These are phyloP conservation scores for Hiodon tergisus DNA, from an alignment of 2,113 vertebrate species.

Conservation along the genomic window DNA sequence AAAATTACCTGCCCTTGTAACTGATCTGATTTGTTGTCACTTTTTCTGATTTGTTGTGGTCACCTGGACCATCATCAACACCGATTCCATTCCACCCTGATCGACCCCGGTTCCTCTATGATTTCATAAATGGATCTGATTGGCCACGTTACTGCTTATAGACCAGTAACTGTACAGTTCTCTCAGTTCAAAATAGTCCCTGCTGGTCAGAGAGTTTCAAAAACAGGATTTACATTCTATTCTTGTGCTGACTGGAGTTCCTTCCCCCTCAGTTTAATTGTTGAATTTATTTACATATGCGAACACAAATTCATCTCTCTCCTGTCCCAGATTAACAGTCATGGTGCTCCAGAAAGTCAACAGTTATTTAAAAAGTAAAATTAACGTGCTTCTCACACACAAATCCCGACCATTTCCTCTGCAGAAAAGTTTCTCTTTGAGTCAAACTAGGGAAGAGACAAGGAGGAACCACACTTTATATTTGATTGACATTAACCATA, in stretches of 20 bases:
- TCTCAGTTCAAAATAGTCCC: background rate
- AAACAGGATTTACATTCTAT: constrained; percentile 12
- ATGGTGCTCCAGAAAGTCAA: background rate
- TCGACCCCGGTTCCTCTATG: background rate
- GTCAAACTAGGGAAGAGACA: no score
- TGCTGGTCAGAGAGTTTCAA: background rate
- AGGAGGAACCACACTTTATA: no score
- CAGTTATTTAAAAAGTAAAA: constrained; percentile 5
- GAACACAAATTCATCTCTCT: constrained; percentile 2
- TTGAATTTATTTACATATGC: background rate
- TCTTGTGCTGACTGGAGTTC: background rate
- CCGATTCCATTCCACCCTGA: no score
- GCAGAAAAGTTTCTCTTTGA: background rate
- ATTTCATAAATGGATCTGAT: background rate
- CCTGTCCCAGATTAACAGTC: background rate
- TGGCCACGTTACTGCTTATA: background rate
- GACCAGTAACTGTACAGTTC: background rate
- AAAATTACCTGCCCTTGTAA: no score
- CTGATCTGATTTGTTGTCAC: no score
- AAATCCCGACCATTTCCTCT: background rate
- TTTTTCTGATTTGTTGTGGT: no score
- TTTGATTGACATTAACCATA: no score
- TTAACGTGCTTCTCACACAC: background rate
- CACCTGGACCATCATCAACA: no score
- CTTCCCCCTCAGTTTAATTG: background rate